Base-by-base conservation (phyloP, 1,140 invertebrate species). In the Calosoma granatense region DNA sequence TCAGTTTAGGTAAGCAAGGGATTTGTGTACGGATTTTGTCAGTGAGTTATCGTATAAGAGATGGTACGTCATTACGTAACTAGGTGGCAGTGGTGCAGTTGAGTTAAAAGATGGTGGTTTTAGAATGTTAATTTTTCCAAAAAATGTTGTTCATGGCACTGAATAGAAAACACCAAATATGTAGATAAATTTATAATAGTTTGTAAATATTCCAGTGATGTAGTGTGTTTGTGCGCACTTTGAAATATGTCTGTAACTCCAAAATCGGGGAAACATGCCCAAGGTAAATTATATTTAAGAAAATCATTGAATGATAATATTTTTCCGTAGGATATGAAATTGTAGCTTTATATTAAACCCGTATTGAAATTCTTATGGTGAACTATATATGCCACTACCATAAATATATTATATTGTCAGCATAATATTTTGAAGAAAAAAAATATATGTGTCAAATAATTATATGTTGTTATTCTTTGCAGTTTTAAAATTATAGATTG, bases 191-290 rank as follows among this genome's bases (percentile, higher is more conserved):
- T 47, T 47, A 47, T 9, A 3, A 47, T 47, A 47, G 17, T 47
- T 47, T 9, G 9, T 12, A 47, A 47, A 12, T 12, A 4, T 11
- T 11, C 9, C 17, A 47, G 41, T 47, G 41, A 47, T 47, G 41
- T 47, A 47, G 41, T 47, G 41, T 47, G 41, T 47, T 47, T 12
- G 41, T 12, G 41, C 17, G 41, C 41, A 9, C 41, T 4, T 12
- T 6, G 15, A 59, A 62, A 60, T 55, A 65, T 65, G 64, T 57
- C 63, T 57, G 60, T 60, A 43, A 65, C 61, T 59, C 63, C 63
- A 55, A 65, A 65, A 64, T 59, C 64, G 19, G 59, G 30, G 12
- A 65, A 65, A 61, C 57, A 65, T 65, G 64, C 59, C 43, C 59
- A 59, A 63, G 64, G 64, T 65, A 61, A 55, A 56, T 43, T 58